Evolutionary conservation across 2,113 vertebrate species (phyloP).

Genomic region (Eonycteris spelaea): DNA sequence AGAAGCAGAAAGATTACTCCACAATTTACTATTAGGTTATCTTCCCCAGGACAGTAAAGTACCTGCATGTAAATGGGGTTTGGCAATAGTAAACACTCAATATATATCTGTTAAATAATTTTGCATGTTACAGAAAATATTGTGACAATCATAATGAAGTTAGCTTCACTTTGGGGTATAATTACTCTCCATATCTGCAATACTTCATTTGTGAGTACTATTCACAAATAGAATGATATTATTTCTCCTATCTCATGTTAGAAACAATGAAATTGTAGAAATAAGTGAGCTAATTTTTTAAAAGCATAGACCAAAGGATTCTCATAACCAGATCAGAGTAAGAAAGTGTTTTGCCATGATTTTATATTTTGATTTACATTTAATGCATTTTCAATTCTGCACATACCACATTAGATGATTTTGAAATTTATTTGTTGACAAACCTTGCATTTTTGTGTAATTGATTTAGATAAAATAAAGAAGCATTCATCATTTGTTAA

Average conservation of each 20-base stretch:
- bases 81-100: not conserved
- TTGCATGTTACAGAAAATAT: not conserved
- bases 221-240: not conserved
- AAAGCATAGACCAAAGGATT: not conserved
- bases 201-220: not conserved
- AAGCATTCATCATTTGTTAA: not conserved
- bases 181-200: not conserved
- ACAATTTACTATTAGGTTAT: not conserved
- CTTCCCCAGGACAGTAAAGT: not conserved
- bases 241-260: not conserved
- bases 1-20: not conserved
- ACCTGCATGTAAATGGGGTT: not conserved
- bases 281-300: not conserved
- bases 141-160: not conserved
- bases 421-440: not conserved
- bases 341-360: not conserved
- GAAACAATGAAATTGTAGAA: not conserved
- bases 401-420: not conserved
- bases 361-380: not conserved
- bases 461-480: not conserved
- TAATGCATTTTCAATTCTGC: not conserved
- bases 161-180: not conserved
- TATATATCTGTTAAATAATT: not conserved
- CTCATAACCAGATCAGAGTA: not conserved
- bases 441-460: not conserved